Base-by-base conservation (phyloP, 1,140 invertebrate genomes). In the Scaptomyza hsui region DNA sequence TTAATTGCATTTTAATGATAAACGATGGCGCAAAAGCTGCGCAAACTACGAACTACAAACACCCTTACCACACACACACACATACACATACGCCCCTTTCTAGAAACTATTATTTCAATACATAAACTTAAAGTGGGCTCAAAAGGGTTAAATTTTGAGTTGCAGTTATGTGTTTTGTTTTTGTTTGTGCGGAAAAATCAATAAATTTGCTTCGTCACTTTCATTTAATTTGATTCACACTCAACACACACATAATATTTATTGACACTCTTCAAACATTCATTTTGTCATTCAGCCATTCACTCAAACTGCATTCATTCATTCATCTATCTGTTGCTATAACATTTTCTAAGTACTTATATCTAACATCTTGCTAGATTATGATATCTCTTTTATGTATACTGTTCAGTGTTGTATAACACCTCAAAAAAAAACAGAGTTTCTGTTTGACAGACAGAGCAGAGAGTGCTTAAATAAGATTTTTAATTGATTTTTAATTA, bases 401-500 rank as follows among this genome's bases (percentile, higher is more conserved):
- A n/a, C n/a, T n/a, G n/a, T n/a, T n/a, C n/a, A n/a, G n/a, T n/a
- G n/a, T n/a, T n/a, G n/a, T n/a, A n/a, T n/a, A n/a, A n/a, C n/a
- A n/a, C n/a, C n/a, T n/a, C n/a, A n/a, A n/a, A n/a, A n/a, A n/a
- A n/a, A n/a, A n/a, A n/a, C n/a, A n/a, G n/a, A n/a, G n/a, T n/a
- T n/a, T n/a, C n/a, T n/a, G 1, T 29, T 6, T 7, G 26, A 29
- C 26, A 29, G n/a, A n/a, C n/a, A n/a, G n/a, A n/a, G 26, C 26
- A 29, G 26, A 29, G 1, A 29, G 26, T 29, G 6, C 26, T 9
- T 9, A 29, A 9, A 29, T 29, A 29, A 5, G 72, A 55, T 64
- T 85, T 85, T 85, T 85, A 85, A 85, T 85, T 85, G 80, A 85
- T 85, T 85, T 85, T 85, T 85, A 85, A 85, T 85, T 85, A 85